Evolutionary conservation across 2,888 invertebrate species (phyloP), one percentile per base, ranked within the genome.

Genomic region (Campaea margaritaria): DNA sequence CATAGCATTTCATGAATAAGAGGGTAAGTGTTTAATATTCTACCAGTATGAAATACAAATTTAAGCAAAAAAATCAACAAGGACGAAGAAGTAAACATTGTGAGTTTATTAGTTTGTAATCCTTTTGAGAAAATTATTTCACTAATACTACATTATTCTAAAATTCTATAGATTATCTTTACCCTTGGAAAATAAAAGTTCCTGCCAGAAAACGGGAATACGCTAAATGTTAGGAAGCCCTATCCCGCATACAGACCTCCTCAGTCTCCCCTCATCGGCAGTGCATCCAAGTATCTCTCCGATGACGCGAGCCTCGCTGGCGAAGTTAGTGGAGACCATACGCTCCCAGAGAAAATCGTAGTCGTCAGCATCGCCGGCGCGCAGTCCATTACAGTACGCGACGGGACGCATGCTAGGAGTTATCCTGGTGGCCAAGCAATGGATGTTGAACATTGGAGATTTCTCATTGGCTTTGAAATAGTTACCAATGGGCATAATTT

Each of bases 361-460:
- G 62, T 96, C 95, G 0, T 87, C 83, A 8, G 82, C 84, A 0
- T 85, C 83, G 0, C 95, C 95, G 48, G 91, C 75, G 11, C 92
- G 87, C 2, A 96, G 78, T 0, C 94, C 96, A 14, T 91, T 92
- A 78, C 96, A 96, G 80, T 96, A 96, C 0, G 95, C 94, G 0
- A 94, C 88, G 0, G 91, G 79, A 57, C 95, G 93, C 2, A 92
- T 72, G 48, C 91, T 91, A 42, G 91, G 86, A 2, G 85, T 36
- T 13, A 92, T 82, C 49, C 91, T 91, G 59, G 14, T 28, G 13
- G 49, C n/a, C 4, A 45, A 60, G 0, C 7, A 41, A 53, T 54
- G 46, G 15, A 4, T 27, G 4, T 36, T 36, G 12, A 36, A 12
- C 11, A 36, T 21, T 34, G 36, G 12, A 36, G 21, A 21, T 21